phyloP scores from a whole-genome alignment of 64 coral and sea anemone genomes.

The Trachythela sp. region DNA sequence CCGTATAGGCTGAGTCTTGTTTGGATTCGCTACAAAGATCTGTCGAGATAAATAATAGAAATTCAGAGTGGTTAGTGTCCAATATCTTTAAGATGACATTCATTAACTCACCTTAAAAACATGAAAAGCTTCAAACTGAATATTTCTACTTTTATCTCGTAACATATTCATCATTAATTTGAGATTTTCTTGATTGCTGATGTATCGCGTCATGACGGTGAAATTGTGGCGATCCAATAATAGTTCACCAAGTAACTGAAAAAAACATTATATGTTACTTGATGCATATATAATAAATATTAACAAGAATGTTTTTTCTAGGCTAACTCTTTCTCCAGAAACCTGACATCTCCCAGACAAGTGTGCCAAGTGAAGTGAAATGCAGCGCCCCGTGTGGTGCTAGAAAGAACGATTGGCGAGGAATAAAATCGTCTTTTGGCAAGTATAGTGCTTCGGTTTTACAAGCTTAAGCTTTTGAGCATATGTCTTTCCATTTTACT shows the following conservation, averaged over 20 bases:
- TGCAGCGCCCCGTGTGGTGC: too few relatives aligned
- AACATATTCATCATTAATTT: constrained; percentile 99
- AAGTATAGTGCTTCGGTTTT: too few relatives aligned
- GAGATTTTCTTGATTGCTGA: constrained; percentile 92
- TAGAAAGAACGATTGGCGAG: too few relatives aligned
- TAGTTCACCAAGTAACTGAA: constrained; percentile 88
- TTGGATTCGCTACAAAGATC: constrained; percentile 98
- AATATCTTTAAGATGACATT: neutral
- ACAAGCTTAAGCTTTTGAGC: too few relatives aligned
- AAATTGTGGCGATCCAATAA: constrained; percentile 95
- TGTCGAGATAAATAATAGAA: neutral
- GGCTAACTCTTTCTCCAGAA: neutral
- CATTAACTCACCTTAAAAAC: constrained; percentile 80
- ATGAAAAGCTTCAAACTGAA: constrained; percentile 99
- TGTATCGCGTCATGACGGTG: constrained; percentile 91
- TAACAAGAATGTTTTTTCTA: too few relatives aligned
- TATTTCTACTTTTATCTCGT: constrained; percentile 96
- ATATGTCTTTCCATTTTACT: too few relatives aligned
- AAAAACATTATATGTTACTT: neutral
- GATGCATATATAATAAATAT: too few relatives aligned
- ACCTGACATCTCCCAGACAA: too few relatives aligned
- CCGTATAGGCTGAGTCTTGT: constrained; percentile 69
- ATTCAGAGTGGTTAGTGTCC: too few relatives aligned
- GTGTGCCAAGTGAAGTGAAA: too few relatives aligned
- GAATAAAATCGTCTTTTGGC: too few relatives aligned